Evolutionary conservation across 2,797 vertebrate genomes (phyloP).

Genomic region (Mus caroli): DNA sequence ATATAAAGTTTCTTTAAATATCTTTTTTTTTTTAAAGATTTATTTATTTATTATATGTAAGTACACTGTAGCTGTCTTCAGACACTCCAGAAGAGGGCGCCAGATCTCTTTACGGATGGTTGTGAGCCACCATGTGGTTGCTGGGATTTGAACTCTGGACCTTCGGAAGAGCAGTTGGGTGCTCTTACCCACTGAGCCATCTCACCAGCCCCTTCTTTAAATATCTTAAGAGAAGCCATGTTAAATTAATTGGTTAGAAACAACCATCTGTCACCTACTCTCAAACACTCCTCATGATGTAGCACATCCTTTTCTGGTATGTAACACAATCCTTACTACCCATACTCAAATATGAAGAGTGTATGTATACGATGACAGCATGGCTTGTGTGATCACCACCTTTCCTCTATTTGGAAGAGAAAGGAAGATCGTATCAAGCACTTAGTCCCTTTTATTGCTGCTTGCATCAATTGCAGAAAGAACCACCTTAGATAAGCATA

Average conservation of each 20-base stretch:
- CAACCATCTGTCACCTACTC: neutral
- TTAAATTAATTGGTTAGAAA: slow-evolving; percentile 12
- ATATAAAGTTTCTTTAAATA: neutral
- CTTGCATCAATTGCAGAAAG: neutral
- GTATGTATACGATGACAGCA: rapidly evolving
- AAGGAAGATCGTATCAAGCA: neutral
- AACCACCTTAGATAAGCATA: neutral
- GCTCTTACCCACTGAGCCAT: too few species aligned
- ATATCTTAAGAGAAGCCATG: neutral
- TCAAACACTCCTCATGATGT: neutral
- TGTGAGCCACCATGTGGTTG: too few species aligned
- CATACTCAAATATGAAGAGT: neutral
- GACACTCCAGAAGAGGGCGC: too few species aligned
- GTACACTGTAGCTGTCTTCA: too few species aligned
- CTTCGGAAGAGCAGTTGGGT: too few species aligned
- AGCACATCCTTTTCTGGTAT: neutral
- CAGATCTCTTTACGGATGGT: too few species aligned
- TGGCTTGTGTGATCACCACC: rapidly evolving
- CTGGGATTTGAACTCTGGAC: too few species aligned
- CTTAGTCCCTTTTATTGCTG: neutral
- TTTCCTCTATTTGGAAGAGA: neutral
- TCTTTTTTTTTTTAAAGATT: too few species aligned
- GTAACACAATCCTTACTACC: neutral
- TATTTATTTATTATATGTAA: too few species aligned
- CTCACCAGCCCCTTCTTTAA: too few species aligned